A percentile compares a stretch with the other conserved stretches of the same genome.
These are phyloP conservation scores for Zaprionus africanus DNA, from an alignment of 1,140 invertebrate genomes.

Conservation along the genomic window DNA sequence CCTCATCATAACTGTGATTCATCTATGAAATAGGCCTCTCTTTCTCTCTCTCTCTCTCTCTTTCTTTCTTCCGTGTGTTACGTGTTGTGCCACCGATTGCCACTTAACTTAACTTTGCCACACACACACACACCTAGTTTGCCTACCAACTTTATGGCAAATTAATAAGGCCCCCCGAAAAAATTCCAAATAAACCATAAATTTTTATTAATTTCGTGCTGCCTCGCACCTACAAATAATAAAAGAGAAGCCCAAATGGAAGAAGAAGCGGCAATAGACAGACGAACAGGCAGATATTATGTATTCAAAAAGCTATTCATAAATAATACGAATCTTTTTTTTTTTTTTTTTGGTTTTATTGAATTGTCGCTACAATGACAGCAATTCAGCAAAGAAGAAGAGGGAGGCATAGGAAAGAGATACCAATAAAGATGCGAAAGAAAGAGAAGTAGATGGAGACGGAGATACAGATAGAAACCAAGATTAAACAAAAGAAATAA, in stretches of 20 bases:
- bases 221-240: conserved; percentile 29
- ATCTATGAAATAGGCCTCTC: conserved; percentile 7
- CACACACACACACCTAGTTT: conserved; percentile 65
- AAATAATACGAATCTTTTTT: conserved; percentile 36
- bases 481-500: no score
- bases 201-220: conserved; percentile 77
- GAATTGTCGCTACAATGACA: conserved; percentile 61
- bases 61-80: conserved; percentile 10
- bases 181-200: conserved; percentile 78
- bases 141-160: conserved; percentile 69
- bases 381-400: conserved; percentile 56
- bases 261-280: neutral
- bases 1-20: conserved; percentile 38
- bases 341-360: conserved; percentile 32
- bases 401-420: neutral
- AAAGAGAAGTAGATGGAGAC: neutral
- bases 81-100: conserved; percentile 46
- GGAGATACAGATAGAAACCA: no score
- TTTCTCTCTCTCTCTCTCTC: neutral
- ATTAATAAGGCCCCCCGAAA: conserved; percentile 66
- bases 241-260: neutral
- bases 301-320: conserved; percentile 48
- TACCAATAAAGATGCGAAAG: neutral
- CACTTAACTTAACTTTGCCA: conserved; percentile 60
- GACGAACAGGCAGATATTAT: conserved; percentile 18